Percentiles rank a stretch among this genome's conserved stretches.
phyloP scores from a whole-genome alignment of 2,113 vertebrate genomes.

The Myiagra hebetior region DNA sequence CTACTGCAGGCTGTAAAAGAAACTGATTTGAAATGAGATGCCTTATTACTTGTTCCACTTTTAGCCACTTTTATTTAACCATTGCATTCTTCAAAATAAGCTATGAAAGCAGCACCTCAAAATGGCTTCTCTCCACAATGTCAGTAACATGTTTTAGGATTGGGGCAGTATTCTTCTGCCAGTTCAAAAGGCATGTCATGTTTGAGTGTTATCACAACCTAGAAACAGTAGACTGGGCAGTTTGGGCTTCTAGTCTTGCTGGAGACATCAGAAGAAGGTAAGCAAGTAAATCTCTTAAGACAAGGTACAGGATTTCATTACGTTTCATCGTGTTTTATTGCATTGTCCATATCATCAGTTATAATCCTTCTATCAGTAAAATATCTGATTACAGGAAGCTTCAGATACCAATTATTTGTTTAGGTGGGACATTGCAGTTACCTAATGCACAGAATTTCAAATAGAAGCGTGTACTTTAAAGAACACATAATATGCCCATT shows the following conservation, averaged over 20 bases:
- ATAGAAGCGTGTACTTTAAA: neutral
- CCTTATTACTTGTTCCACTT: neutral
- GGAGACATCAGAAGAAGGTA: neutral
- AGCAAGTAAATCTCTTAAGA: neutral
- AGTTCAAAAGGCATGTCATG: neutral
- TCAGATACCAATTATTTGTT: neutral
- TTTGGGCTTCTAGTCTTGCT: neutral
- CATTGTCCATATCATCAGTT: neutral
- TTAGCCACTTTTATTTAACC: neutral
- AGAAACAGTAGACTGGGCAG: neutral
- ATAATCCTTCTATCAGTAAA: neutral
- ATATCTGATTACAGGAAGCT: neutral
- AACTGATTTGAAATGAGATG: conserved; percentile 21
- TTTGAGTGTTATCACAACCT: neutral
- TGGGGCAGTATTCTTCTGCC: neutral
- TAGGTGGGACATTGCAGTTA: neutral
- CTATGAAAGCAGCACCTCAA: neutral
- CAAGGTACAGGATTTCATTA: neutral
- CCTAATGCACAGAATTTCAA: neutral
- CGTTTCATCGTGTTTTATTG: conserved; percentile 25
- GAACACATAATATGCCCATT: neutral
- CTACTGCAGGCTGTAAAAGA: neutral
- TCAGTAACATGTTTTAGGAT: neutral
- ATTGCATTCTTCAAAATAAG: neutral
- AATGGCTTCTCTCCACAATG: neutral